A percentile compares a stretch with the other conserved stretches of the same genome.
phyloP scores from a whole-genome alignment of 2,113 vertebrate genomes.

The Onychostoma macrolepis region DNA sequence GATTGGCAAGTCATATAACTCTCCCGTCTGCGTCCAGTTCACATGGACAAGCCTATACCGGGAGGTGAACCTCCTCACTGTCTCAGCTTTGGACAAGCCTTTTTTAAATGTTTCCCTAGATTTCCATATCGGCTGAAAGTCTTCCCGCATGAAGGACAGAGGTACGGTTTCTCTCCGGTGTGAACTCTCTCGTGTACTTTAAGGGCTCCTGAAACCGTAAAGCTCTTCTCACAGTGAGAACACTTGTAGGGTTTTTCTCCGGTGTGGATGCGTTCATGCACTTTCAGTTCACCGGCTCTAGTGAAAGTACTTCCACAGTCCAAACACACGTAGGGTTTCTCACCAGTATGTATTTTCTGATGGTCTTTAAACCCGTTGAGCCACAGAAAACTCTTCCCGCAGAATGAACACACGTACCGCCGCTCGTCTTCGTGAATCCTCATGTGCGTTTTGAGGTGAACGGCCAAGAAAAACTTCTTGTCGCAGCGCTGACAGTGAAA shows the following conservation, averaged over 20 bases:
- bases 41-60: background rate
- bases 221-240: conserved; percentile 25
- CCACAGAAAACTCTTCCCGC: conserved; percentile 10
- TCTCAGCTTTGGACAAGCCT: conserved; percentile 4
- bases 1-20: too few species aligned
- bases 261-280: conserved; percentile 6
- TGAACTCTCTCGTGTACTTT: conserved; percentile 10
- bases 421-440: conserved; percentile 9
- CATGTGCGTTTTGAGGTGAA: conserved; percentile 18
- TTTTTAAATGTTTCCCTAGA: conserved; percentile 24
- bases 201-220: background rate
- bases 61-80: background rate
- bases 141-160: conserved; percentile 5
- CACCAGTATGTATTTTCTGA: conserved; percentile 19
- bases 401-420: background rate
- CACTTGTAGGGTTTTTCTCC: conserved; percentile 24
- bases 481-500: conserved; percentile 16
- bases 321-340: conserved; percentile 28
- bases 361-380: conserved; percentile 1
- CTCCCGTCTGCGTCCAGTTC: background rate
- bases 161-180: conserved; percentile 24
- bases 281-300: conserved; percentile 10
- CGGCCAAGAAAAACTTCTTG: background rate
- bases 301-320: conserved; percentile 22
- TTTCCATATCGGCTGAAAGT: conserved; percentile 25